Conservation (phyloP, 2,797 vertebrate genomes). For the Rhinophrynus dorsalis region DNA sequence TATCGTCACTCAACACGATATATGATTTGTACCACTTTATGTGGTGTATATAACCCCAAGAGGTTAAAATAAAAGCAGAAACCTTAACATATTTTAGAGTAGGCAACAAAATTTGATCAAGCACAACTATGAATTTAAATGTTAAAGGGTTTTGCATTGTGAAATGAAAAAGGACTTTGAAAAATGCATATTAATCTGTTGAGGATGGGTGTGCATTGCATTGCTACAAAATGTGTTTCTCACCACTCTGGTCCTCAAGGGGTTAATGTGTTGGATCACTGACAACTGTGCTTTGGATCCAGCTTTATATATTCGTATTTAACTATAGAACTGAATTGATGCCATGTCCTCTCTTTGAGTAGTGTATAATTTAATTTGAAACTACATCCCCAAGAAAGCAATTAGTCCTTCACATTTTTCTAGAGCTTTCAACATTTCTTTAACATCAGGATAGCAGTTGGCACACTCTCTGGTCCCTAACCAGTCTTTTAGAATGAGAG, state of each 20-base stretch:
- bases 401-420: conserved; percentile 26
- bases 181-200: conserved; percentile 15
- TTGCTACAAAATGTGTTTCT: no score
- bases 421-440: conserved; percentile 9
- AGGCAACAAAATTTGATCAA: not conserved
- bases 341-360: conserved; percentile 5
- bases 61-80: not conserved
- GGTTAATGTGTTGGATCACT: not conserved
- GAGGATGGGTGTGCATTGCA: no score
- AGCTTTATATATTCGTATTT: not conserved
- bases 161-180: conserved; percentile 2
- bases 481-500: not conserved
- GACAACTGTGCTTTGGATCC: not conserved
- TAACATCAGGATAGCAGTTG: conserved; percentile 13
- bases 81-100: not conserved
- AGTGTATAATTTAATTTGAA: conserved; percentile 14
- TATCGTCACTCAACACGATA: no score
- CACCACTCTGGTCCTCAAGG: no score
- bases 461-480: not conserved
- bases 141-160: not conserved
- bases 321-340: not conserved
- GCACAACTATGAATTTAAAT: not conserved
- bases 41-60: no score
- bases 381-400: conserved; percentile 29
- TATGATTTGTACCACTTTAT: no score